Evolutionary conservation across 2,797 vertebrate genomes (phyloP), one percentile per base, ranked within the genome.

Genomic region (Pelobates cultripes): DNA sequence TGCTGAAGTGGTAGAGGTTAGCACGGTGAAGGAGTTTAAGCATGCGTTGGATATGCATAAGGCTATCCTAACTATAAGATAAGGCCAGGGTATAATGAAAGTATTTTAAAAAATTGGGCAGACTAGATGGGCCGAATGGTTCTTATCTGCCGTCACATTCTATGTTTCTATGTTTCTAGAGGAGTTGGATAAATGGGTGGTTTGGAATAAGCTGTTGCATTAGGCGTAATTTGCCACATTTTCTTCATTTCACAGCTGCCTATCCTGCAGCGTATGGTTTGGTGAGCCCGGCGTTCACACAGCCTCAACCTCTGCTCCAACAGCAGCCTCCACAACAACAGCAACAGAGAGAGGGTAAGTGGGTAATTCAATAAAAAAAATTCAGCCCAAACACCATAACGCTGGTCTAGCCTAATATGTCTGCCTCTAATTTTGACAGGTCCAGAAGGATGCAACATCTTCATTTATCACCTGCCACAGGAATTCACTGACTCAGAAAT

Each of bases 391-490:
- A 9, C 66, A 2, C 41, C 1, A 9, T 4, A 13, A 4, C 1
- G 15, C 57, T 4, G 2, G 10, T 41, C 63, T 7, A 28, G 63
- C n/a, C 3, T 13, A 61, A 69, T 69, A 1, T 75, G 51, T 79
- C 70, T 5, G 55, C 13, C 13, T 57, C 55, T 57, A 4, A 10
- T 71, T 79, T 64, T 69, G 45, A 76, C 92, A 98, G 97, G 97
- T 92, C 96, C 96, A 51, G 97, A 98, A 53, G 97, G 96, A 81
- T 98, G 97, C 90, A 97, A 98, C 92, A 97, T 98, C 93, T 98
- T 98, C 92, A 97, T 98, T 91, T 98, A 98, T 93, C 97, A 98
- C 93, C 93, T 98, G 94, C 97, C 97, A 86, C 96, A 98, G 90
- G 97, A 98, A 91, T 97, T 98, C 90, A 97, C 96, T 2, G 97